Base-by-base conservation (phyloP, 2,888 invertebrate genomes). In the Melieria crassipennis region DNA sequence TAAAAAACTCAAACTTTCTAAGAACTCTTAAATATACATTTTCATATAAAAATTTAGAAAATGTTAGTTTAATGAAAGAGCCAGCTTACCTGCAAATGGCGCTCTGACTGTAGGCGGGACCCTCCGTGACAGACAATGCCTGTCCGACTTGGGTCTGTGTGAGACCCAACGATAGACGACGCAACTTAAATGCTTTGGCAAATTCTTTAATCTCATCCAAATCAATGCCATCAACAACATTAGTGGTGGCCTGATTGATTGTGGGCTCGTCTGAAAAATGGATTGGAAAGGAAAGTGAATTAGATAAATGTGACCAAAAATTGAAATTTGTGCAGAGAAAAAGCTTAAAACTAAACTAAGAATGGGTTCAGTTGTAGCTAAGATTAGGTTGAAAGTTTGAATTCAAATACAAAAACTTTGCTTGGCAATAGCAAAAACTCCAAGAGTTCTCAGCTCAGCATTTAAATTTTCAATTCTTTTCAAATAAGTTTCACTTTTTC, bases 81-180 rank as follows among this genome's bases (percentile, higher is more conserved):
- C 5, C 1, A 75, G 70, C 88, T 89, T 90, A 98, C 98, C 98
- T 96, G 95, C 98, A 99, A 87, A 99, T 99, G 80, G 98, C 98
- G 88, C 97, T 97, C 90, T 99, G 98, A 88, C 97, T 98, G 88
- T 99, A 99, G 65, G 98, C 97, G 48, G 98, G 98, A 69, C 98
- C 98, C 88, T 98, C 98, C 42, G 97, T 97, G 71, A 97, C 94
- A 76, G 96, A 97, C 10, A 98, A 89, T 56, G 98, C 97, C 87
- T 98, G 98, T n/a, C 97, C 96, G 69, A 97, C 96, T 89, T 98
- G 98, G 0, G 98, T 98, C 87, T 98, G 97, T 57, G 98, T 98
- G 74, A 98, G 89, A 69, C 98, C 98, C 78, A 98, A 88, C 10
- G 97, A 97, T 75, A 98, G 89, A 80, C 98, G 92, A 66, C 97